A percentile compares a stretch with the other conserved stretches of the same genome.
Evolutionary conservation across 2,797 vertebrate genomes (phyloP).

Genomic region (Hafferia zeledoni): DNA sequence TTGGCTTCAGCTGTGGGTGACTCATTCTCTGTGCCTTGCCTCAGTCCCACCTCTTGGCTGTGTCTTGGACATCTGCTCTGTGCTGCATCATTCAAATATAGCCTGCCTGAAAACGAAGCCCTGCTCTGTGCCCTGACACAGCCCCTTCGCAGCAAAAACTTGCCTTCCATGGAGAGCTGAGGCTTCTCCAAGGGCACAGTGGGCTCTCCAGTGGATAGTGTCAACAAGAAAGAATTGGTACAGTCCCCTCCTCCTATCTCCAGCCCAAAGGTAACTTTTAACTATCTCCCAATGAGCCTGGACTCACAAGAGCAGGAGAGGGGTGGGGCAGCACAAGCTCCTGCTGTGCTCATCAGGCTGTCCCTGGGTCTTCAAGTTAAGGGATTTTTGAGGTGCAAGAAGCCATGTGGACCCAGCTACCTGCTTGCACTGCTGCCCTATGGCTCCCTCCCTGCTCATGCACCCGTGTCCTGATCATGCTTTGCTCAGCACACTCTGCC

Average conservation of each 20-base stretch:
- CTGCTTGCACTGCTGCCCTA: not conserved
- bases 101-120: not conserved
- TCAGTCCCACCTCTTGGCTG: conserved; percentile 32
- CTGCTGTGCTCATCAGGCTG: not conserved
- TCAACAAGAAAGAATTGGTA: not conserved
- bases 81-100: not conserved
- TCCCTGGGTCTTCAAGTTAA: not conserved
- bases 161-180: not conserved
- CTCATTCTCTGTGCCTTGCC: conserved; percentile 23
- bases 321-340: not conserved
- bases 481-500: rapidly evolving
- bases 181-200: not conserved
- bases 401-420: rapidly evolving
- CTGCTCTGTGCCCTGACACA: not conserved
- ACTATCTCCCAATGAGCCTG: not conserved
- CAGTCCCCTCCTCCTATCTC: not conserved
- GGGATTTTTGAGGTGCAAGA: not conserved
- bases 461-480: rapidly evolving
- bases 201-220: not conserved
- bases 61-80: conserved; percentile 37
- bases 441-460: not conserved
- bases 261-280: not conserved
- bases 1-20: conserved; percentile 36
- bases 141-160: not conserved
- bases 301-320: not conserved